Evolutionary conservation across 1,140 invertebrate genomes (phyloP).

Genomic region (Vollenhovia emeryi): DNA sequence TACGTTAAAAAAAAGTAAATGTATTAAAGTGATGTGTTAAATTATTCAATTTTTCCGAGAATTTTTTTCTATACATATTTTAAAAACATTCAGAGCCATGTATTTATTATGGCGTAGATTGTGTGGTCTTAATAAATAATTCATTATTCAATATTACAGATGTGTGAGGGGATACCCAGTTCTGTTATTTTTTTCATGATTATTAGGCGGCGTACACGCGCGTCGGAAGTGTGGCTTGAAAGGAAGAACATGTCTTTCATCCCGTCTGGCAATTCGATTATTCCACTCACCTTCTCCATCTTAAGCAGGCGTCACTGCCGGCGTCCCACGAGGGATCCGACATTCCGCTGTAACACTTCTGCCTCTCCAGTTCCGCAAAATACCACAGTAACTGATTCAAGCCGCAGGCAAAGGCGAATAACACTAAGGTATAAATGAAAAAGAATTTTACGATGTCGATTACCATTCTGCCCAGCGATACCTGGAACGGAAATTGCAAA

Average conservation of each 20-base stretch:
- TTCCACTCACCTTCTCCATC: constrained; percentile 89
- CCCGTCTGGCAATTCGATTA: constrained; percentile 16
- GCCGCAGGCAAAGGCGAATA: constrained; percentile 94
- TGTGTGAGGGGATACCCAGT: too few relatives aligned
- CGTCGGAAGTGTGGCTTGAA: background rate
- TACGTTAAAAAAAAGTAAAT: background rate
- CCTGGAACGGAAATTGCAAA: constrained; percentile 84
- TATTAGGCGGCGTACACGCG: background rate
- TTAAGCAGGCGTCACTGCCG: constrained; percentile 90
- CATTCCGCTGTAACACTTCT: constrained; percentile 90
- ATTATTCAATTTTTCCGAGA: background rate
- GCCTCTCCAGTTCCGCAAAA: constrained; percentile 92
- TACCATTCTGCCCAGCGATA: constrained; percentile 93
- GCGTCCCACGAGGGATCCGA: constrained; percentile 88
- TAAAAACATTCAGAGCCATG: background rate
- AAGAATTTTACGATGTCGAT: constrained; percentile 96
- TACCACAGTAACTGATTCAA: constrained; percentile 96
- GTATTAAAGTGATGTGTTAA: background rate
- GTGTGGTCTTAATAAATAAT: background rate
- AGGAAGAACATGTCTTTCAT: constrained; percentile 9
- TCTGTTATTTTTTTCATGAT: constrained; percentile 30
- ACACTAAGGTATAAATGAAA: constrained; percentile 93
- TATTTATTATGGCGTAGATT: background rate
- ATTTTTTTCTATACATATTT: background rate
- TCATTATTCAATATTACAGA: background rate